A percentile compares a stretch with the other conserved stretches of the same genome.
phyloP scores from a whole-genome alignment of 2,797 vertebrate species.

The Platyrinchus mystaceus region DNA sequence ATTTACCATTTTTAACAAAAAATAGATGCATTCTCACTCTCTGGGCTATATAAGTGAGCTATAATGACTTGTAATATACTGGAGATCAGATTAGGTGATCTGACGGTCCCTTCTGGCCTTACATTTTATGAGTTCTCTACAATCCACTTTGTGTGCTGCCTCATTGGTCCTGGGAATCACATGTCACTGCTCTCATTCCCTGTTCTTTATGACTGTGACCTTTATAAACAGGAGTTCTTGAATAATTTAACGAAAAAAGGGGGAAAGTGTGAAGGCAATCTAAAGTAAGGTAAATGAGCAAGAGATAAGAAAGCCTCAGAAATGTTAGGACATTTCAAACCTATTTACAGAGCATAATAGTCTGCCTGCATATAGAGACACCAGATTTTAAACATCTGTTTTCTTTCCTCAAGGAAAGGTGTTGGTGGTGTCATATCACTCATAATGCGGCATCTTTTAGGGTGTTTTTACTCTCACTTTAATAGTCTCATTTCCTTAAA shows the following conservation, averaged over 20 bases:
- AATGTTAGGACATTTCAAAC: constrained; percentile 48
- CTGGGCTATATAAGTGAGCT: not conserved
- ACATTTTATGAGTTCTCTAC: not conserved
- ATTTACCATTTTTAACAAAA: not conserved
- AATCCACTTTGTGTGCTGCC: constrained; percentile 6
- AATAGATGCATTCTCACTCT: not conserved
- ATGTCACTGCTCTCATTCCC: not conserved
- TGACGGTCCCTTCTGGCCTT: not conserved
- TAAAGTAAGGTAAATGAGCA: constrained; percentile 35
- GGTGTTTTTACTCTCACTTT: not conserved
- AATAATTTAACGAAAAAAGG: constrained; percentile 52
- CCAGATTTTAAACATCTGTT: not conserved
- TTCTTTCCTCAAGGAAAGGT: constrained; percentile 16
- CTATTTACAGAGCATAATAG: constrained; percentile 43
- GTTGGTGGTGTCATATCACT: not conserved
- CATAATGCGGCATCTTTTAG: not conserved
- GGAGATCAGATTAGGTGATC: constrained; percentile 5
- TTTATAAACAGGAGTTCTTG: constrained; percentile 49
- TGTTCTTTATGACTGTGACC: constrained; percentile 35
- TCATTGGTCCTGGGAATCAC: constrained; percentile 33
- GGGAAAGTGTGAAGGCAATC: constrained; percentile 43
- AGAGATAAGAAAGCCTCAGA: constrained; percentile 30
- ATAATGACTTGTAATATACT: not conserved
- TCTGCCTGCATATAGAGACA: not conserved
- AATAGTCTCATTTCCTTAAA: not conserved